phyloP scores from a whole-genome alignment of 2,113 vertebrate species.

The Aspiorhynchus laticeps region DNA sequence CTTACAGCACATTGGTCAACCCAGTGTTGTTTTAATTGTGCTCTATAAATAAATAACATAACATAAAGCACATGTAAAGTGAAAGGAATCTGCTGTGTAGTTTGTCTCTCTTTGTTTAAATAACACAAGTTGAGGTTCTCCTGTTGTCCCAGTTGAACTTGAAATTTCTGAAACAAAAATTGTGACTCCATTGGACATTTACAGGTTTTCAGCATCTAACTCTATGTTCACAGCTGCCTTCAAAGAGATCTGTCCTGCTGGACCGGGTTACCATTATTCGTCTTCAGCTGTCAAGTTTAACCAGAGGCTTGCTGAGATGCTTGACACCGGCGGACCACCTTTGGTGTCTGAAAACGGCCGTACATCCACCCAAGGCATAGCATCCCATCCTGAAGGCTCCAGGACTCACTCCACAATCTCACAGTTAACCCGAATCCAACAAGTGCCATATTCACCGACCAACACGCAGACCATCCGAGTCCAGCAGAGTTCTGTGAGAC shows the following conservation, averaged over 20 bases:
- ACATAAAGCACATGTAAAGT: background rate
- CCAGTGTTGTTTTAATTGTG: too few relatives aligned
- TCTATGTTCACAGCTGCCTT: constrained; percentile 80
- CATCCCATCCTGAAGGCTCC: background rate
- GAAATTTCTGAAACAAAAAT: background rate
- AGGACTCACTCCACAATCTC: constrained; percentile 31
- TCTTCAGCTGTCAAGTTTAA: constrained; percentile 82
- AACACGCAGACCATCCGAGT: constrained; percentile 37
- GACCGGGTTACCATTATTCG: constrained; percentile 93
- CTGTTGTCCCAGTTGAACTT: background rate
- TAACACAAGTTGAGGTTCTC: background rate
- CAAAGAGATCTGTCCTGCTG: constrained; percentile 94
- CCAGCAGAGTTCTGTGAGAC: constrained; percentile 32
- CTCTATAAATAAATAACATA: too few relatives aligned
- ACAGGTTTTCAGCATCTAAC: background rate
- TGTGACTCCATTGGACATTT: background rate
- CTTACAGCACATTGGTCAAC: too few relatives aligned
- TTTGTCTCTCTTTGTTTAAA: background rate
- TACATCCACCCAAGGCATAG: background rate
- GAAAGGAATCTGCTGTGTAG: background rate
- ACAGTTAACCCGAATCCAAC: constrained; percentile 34
- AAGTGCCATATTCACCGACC: background rate
- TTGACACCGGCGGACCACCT: constrained; percentile 65
- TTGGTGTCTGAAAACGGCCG: constrained; percentile 45
- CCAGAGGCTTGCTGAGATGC: constrained; percentile 71